Base-by-base conservation (phyloP, 2,113 vertebrate species). In the Caretta caretta region DNA sequence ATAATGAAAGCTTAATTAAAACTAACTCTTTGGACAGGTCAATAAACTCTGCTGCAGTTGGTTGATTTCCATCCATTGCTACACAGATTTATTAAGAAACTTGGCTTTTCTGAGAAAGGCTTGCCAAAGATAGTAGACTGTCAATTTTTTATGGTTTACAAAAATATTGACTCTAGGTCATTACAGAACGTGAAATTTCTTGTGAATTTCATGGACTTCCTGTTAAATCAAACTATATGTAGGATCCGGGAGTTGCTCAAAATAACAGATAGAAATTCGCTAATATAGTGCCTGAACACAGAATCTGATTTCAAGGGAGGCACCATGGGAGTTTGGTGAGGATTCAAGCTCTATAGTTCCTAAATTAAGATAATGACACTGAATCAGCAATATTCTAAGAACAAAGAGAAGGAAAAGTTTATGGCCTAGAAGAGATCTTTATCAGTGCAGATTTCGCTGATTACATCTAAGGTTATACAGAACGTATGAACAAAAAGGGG, bases 101-200 rank as follows among this genome's bases (percentile, higher is more conserved):
- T 98, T 97, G 94, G 83, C 83, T 98, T 97, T 97, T 97, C 97
- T 24, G 1, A 95, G 80, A 95, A 96, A 95, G 76, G 83, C 96
- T 97, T 97, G 97, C 88, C 89, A 92, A 94, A 92, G 84, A 93
- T 53, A 93, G 62, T 93, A 96, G 57, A 51, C 31, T 72, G 91
- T 86, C 92, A 93, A 78, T 59, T 91, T 92, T 90, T 96, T 93
- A 54, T 80, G 49, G 80, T 72, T 94, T 95, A 94, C 51, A 93
- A 87, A 95, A 96, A 95, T 13, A 95, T 49, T 49, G 62, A 84
- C n/a, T 89, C 82, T 87, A 86, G 90, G 93, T 94, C 86, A 88
- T 91, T 96, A 94, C 84, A 97, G 95, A 95, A 79, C 76, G 42
- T 46, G 89, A 94, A 9, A 87, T 86, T 85, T 65, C n/a, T 78